Evolutionary conservation across 2,113 vertebrate species (phyloP).

Genomic region (Odontesthes bonariensis): DNA sequence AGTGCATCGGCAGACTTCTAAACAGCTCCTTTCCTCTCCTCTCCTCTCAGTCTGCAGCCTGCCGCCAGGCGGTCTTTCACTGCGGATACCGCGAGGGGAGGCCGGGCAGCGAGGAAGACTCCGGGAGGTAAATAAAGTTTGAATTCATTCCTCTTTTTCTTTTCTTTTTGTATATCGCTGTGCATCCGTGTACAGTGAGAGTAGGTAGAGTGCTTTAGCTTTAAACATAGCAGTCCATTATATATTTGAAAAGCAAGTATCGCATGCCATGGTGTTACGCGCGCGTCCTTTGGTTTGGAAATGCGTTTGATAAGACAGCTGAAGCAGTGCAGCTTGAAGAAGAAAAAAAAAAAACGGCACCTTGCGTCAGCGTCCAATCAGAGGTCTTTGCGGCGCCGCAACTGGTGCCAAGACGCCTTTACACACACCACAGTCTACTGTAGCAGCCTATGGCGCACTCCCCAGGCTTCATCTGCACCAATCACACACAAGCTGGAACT

Average conservation of each 20-base stretch:
- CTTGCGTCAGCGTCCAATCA: slow-evolving; percentile 69
- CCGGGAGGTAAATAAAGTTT: slow-evolving; percentile 65
- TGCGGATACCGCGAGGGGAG: slow-evolving; percentile 63
- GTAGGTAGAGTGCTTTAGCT: background rate
- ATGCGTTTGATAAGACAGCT: slow-evolving; percentile 21
- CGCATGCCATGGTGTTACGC: background rate
- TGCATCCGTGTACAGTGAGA: slow-evolving; percentile 2
- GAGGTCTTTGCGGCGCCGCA: slow-evolving; percentile 70
- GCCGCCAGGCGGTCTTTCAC: slow-evolving; percentile 34
- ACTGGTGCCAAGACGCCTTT: slow-evolving; percentile 63
- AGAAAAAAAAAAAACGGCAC: background rate
- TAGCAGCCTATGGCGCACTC: slow-evolving; percentile 70
- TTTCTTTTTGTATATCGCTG: background rate
- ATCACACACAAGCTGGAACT: slow-evolving; percentile 61
- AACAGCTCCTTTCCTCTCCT: slow-evolving; percentile 52
- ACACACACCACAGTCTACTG: slow-evolving; percentile 55
- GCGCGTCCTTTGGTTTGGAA: slow-evolving; percentile 8
- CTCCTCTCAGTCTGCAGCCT: slow-evolving; percentile 40
- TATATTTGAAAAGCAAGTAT: background rate
- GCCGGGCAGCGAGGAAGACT: slow-evolving; percentile 55
- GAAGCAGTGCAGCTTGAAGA: slow-evolving; percentile 27
- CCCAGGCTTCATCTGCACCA: slow-evolving; percentile 62
- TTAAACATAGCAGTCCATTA: too few species aligned
- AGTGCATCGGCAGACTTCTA: slow-evolving; percentile 53
- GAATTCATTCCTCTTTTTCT: background rate